Conservation (phyloP, 2,888 invertebrate genomes). For the Drosophila trichaetosa region DNA sequence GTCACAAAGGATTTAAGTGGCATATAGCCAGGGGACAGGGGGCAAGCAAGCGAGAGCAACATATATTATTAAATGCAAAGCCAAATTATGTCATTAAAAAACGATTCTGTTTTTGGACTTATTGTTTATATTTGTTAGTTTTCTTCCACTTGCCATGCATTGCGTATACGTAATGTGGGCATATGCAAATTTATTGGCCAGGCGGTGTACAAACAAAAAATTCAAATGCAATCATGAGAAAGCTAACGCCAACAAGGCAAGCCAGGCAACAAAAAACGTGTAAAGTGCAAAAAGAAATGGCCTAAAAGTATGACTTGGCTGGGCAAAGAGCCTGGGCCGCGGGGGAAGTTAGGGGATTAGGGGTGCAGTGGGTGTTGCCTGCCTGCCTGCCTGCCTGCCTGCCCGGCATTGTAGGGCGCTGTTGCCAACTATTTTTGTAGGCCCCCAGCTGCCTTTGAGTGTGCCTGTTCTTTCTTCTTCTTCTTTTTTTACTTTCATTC, state of each 20-base stretch:
- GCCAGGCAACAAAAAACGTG: constrained; percentile 25
- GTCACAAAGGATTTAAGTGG: constrained; percentile 63
- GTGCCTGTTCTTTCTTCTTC: neutral
- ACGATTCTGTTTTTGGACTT: constrained; percentile 50
- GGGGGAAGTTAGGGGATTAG: neutral
- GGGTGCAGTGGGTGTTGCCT: constrained; percentile 6
- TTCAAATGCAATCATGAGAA: constrained; percentile 71
- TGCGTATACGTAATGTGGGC: constrained; percentile 56
- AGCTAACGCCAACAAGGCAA: constrained; percentile 38
- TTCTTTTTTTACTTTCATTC: constrained; percentile 27
- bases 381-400: neutral
- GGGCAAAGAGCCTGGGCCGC: neutral
- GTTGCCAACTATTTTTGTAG: constrained; percentile 70
- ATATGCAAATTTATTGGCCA: constrained; percentile 63
- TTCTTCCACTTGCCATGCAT: constrained; percentile 3
- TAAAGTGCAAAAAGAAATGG: constrained; percentile 70
- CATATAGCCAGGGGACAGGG: constrained; percentile 47
- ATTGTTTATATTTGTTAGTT: neutral
- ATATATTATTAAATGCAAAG: constrained; percentile 51
- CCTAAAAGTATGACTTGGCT: constrained; percentile 71
- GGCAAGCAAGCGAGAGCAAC: constrained; percentile 6
- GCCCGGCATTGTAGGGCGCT: constrained; percentile 11
- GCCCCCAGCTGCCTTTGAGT: constrained; percentile 66
- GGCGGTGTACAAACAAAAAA: neutral
- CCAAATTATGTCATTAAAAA: constrained; percentile 76